Percentiles rank a stretch among this genome's conserved stretches.
Evolutionary conservation across 2,113 vertebrate species (phyloP).

Genomic region (Neodontobutis hainanensis): DNA sequence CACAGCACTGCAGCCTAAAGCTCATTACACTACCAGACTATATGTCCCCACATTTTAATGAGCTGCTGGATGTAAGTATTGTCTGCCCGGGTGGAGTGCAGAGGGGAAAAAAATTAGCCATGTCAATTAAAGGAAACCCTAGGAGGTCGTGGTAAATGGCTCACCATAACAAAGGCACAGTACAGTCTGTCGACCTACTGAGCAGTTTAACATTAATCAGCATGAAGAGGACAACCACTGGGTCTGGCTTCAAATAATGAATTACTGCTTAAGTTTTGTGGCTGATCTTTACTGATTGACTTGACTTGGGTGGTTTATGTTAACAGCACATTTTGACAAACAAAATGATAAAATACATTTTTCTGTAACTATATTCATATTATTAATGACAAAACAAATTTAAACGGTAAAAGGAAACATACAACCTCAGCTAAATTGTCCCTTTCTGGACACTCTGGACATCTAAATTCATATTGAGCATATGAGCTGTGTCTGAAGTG

Average conservation of each 20-base stretch:
- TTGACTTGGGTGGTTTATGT: too few species aligned
- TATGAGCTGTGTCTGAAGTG: conserved; percentile 9
- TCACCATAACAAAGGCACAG: conserved; percentile 16
- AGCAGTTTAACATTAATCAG: not conserved
- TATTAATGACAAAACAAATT: too few species aligned
- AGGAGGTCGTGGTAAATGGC: conserved; percentile 20
- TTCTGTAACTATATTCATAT: too few species aligned
- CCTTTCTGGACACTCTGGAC: too few species aligned
- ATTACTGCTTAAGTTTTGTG: too few species aligned
- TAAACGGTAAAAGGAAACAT: too few species aligned
- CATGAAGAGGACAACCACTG: not conserved
- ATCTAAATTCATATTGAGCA: too few species aligned
- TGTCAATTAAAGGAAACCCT: conserved; percentile 76
- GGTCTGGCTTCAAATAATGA: not conserved
- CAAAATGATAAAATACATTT: too few species aligned
- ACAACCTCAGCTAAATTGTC: too few species aligned
- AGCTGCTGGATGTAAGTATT: conserved; percentile 84
- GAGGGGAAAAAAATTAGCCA: conserved; percentile 79
- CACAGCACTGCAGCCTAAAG: conserved; percentile 73
- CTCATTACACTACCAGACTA: conserved; percentile 85
- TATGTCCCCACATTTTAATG: conserved; percentile 87
- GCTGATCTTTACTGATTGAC: too few species aligned
- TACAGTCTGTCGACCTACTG: not conserved
- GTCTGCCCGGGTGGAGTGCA: conserved; percentile 74
- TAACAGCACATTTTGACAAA: too few species aligned